These are phyloP conservation scores for Torymus auratus DNA, from an alignment of 2,888 invertebrate species.

Conservation along the genomic window DNA sequence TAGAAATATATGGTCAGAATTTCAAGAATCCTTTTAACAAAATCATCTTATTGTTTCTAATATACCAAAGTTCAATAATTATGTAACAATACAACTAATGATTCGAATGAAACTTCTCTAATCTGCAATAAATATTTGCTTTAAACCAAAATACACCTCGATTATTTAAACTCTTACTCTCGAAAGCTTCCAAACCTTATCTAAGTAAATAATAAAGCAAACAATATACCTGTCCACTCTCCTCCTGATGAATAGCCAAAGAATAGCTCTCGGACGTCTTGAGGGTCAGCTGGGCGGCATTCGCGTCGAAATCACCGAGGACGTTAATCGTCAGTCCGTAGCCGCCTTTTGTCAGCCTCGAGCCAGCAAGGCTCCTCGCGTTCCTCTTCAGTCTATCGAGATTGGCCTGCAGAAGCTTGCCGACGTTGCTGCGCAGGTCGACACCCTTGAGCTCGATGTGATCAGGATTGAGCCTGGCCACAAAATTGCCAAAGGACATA, in stretches of 20 bases:
- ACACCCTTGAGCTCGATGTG: constrained; percentile 77
- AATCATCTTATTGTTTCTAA: no score
- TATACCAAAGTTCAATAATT: no score
- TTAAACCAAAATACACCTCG: no score
- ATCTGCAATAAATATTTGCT: no score
- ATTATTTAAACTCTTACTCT: no score
- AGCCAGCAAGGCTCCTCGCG: constrained; percentile 34
- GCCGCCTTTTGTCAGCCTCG: constrained; percentile 52
- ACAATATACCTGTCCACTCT: constrained; percentile 59
- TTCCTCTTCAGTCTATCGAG: constrained; percentile 63
- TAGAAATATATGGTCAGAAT: no score
- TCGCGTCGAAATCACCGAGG: constrained; percentile 49
- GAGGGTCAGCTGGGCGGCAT: constrained; percentile 76
- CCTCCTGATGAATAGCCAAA: constrained; percentile 61
- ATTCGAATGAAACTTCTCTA: no score
- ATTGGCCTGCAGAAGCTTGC: constrained; percentile 65
- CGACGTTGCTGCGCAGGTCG: constrained; percentile 70
- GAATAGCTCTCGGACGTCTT: constrained; percentile 71
- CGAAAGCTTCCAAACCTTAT: not conserved
- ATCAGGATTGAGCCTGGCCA: constrained; percentile 78
- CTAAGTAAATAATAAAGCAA: not conserved
- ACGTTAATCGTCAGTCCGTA: constrained; percentile 63
- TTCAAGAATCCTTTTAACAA: no score
- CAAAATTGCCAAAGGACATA: constrained; percentile 78
- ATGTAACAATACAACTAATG: no score